Base-by-base conservation (phyloP, 2,888 invertebrate genomes). In the Hydroisotoma schaefferi region DNA sequence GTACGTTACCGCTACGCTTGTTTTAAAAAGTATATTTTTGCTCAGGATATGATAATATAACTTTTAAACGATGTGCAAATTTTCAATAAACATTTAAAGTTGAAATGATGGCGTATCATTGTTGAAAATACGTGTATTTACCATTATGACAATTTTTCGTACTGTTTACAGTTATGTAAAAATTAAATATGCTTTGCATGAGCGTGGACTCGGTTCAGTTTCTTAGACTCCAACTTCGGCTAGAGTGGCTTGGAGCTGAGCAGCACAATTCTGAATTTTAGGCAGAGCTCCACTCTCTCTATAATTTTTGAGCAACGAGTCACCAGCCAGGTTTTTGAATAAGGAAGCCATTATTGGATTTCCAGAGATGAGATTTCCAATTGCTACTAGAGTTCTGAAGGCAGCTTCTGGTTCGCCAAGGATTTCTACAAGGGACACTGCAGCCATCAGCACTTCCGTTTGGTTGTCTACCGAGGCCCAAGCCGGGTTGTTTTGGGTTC, bases 381-480 rank as follows among this genome's bases (percentile, higher is more conserved):
- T 55, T 22, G 65, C 55, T 1, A 71, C 69, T 15, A 71, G 55
- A 5, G 65, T 49, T 37, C 71, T 64, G 55, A 65, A 71, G 3
- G 63, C 49, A 5, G 69, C 71, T 66, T 71, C 71, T 2, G 59
- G 55, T 15, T 70, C 71, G 4, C 64, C 63, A 20, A 69, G 43
- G 18, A 67, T 26, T 52, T 80, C 72, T 18, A 91, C 75, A 0
- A 90, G 90, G 28, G 54, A 57, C 48, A 91, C 90, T 28, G 90
- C 77, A 0, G 86, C 86, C 20, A 92, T 87, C 20, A 92, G 81
- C 25, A 83, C 79, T 74, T 92, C 83, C 78, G 84, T 90, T 59
- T 85, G 82, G 0, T 90, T 88, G 75, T 91, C 90, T 2, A 82
- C 77, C 72, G 88, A 88, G 1, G 80, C 81, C 47, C 85, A 75